Conservation (phyloP, 2,797 vertebrate genomes). For the Chloroceryle inda region DNA sequence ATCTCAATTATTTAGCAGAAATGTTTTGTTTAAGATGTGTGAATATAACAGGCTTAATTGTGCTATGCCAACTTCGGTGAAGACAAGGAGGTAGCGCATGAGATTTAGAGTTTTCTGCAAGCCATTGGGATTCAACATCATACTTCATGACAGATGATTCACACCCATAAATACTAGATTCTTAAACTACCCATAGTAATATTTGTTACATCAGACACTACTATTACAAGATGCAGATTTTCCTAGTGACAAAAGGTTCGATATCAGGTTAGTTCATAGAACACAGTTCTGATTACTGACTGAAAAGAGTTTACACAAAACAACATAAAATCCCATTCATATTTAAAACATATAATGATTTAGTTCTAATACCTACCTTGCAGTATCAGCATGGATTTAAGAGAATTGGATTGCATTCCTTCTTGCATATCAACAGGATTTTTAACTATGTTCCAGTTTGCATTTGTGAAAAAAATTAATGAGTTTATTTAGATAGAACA, state of each 20-base stretch:
- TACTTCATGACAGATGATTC: background rate
- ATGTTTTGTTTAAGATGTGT: background rate
- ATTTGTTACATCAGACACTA: background rate
- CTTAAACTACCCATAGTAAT: background rate
- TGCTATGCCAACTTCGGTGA: background rate
- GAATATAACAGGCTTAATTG: background rate
- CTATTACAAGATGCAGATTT: background rate
- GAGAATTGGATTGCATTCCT: background rate
- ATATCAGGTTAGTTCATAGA: background rate
- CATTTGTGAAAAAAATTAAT: slow-evolving; percentile 24
- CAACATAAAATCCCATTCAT: background rate
- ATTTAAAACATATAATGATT: background rate
- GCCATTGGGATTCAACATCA: background rate
- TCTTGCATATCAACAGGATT: background rate
- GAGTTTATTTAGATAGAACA: slow-evolving; percentile 11
- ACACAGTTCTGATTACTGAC: background rate
- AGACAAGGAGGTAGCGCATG: background rate
- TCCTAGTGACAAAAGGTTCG: background rate
- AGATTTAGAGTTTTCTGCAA: background rate
- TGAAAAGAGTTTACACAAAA: background rate
- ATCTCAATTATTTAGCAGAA: background rate
- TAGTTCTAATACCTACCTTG: background rate
- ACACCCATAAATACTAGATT: background rate
- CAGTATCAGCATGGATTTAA: background rate
- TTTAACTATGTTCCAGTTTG: background rate